Evolutionary conservation across 2,113 vertebrate genomes (phyloP).

Genomic region (Mobula birostris): DNA sequence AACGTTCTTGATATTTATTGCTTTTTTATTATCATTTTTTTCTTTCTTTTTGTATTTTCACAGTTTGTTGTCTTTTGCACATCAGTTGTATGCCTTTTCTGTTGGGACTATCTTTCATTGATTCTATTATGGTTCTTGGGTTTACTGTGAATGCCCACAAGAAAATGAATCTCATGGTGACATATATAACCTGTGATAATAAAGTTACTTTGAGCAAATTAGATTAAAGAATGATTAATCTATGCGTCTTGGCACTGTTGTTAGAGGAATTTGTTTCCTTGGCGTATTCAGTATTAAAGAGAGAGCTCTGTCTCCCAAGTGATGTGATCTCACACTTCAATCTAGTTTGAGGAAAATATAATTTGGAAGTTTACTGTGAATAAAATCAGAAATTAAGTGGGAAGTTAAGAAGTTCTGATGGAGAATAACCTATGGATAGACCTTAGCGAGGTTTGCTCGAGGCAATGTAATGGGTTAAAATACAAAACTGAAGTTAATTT

Average conservation of each 20-base stretch:
- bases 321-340: neutral
- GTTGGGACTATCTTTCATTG: too few species aligned
- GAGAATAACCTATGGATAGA: neutral
- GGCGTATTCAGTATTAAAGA: neutral
- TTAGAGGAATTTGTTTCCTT: neutral
- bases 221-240: conserved; percentile 19
- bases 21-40: too few species aligned
- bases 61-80: too few species aligned
- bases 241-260: neutral
- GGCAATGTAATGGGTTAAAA: neutral
- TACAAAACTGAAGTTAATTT: neutral
- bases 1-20: too few species aligned
- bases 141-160: too few species aligned
- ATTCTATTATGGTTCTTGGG: too few species aligned
- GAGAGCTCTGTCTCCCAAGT: neutral
- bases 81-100: too few species aligned
- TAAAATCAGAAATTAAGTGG: neutral
- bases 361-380: neutral
- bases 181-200: too few species aligned
- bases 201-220: neutral
- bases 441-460: neutral
- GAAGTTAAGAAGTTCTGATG: neutral
- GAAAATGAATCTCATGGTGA: too few species aligned
- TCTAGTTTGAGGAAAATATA: neutral
- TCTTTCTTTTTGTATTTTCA: too few species aligned